Evolutionary conservation across 2,797 vertebrate genomes (phyloP), one percentile per base, ranked within the genome.

Genomic region (Chelidonichthys spinosus): DNA sequence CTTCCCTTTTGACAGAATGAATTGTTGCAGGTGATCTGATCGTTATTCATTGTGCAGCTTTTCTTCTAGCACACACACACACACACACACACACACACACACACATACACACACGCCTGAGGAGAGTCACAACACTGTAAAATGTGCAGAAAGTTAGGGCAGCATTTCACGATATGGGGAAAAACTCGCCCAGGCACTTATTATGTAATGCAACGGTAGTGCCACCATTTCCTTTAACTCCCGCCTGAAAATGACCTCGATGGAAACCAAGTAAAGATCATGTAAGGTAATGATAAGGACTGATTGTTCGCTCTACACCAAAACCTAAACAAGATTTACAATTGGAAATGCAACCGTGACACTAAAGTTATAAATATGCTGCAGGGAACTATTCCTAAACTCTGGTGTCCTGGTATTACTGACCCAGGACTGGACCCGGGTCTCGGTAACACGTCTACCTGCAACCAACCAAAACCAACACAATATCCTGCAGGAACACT

Each of bases 11-110:
- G 68, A 74, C 64, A 4, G 50, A 69, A 44, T 42, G 10, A 78
- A 49, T 18, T 50, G 63, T 40, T 58, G 42, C 64, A 72, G 78
- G 79, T 80, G 70, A 87, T 56, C 49, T 33, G 60, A 74, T 75
- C 46, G 1, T 52, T 36, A 77, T 78, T 71, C 66, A 78, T 75
- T 65, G 66, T 60, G 63, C 11, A 37, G 25, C 67, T 75, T 80
- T 72, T 74, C 59, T 25, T 25, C 25, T 25, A 25, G 2, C 25
- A 25, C 25, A 25, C 25, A 25, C 25, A 25, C 25, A 25, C 25
- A 25, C 25, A 25, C 25, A 25, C 25, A 25, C 25, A 25, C 25
- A 25, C 25, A 25, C 25, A 25, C 25, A 25, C 25, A 25, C 25
- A 25, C 25, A 25, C 25, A 25, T 2, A 25, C 25, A 25, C 25